Conservation (phyloP, 2,797 vertebrate genomes). For the Malacoraja senta region DNA sequence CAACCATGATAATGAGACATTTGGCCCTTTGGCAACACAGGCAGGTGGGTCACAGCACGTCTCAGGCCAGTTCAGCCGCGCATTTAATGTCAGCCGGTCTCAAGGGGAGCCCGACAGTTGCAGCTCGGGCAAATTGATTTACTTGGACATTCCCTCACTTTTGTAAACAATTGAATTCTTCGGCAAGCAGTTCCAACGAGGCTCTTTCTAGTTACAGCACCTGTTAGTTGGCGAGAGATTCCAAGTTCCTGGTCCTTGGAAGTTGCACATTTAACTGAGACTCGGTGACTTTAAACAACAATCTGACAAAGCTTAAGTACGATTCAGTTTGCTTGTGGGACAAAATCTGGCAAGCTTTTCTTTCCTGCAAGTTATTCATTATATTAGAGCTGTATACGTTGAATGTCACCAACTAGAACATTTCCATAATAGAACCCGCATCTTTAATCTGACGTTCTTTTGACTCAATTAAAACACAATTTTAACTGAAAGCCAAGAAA, state of each 20-base stretch:
- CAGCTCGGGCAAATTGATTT: not conserved
- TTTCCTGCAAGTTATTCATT: not conserved
- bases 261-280: not conserved
- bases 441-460: not conserved
- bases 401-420: not conserved
- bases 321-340: not conserved
- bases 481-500: not conserved
- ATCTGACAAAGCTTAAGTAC: not conserved
- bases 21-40: not conserved
- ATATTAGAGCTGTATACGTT: not conserved
- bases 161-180: not conserved
- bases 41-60: slow-evolving; percentile 14
- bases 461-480: not conserved
- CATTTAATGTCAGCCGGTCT: not conserved
- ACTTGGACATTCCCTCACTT: not conserved
- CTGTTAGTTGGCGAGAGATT: not conserved
- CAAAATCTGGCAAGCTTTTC: not conserved
- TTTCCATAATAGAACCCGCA: too few species aligned
- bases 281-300: not conserved
- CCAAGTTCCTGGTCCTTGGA: not conserved
- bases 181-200: not conserved
- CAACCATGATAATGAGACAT: not conserved
- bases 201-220: not conserved
- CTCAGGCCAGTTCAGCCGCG: not conserved
- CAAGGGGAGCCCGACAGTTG: not conserved